Base-by-base conservation (phyloP, 37 sponge, comb jelly and placozoan genomes). In the Ephydatia muelleri region DNA sequence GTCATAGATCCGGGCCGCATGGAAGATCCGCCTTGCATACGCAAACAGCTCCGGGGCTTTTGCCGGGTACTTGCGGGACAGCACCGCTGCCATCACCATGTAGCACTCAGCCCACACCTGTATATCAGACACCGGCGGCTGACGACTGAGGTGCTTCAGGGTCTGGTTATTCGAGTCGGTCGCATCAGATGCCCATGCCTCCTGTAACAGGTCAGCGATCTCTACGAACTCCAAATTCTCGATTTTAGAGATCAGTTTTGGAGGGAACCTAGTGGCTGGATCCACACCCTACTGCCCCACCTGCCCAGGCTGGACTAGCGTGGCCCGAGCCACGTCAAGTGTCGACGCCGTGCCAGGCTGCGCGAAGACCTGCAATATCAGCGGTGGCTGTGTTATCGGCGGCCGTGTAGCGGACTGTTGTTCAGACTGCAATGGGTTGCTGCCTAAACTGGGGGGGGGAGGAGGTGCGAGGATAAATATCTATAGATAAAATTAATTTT, bases 71-170 rank as follows among this genome's bases (percentile, higher is more conserved):
- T 64, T 72, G 21, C 65, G 9, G 28, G 38, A 70, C 68, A 81
- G 73, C 26, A 80, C 67, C 4, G 75, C 73, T 16, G 68, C 81
- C 75, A 86, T 26, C 21, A 40, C 13, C 0, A 72, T 22, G 64
- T n/a, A 87, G 31, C 88, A 87, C 19, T 87, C 66, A 0, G 76
- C 57, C 88, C 82, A 87, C 25, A 67, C 6, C 1, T 66, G 49
- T 4, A 87, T 82, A 25, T 87, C 88, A 22, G 68, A 81, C 29
- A 87, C 69, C 5, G 77, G 82, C 0, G 2, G 40, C 3, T 39
- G 29, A 0, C 69, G 31, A 11, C 57, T 21, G n/a, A n/a, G n/a
- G 57, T 57, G 57, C 1, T 57, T 57, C 57, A 57, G 57, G n/a
- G n/a, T n/a, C n/a, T n/a, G n/a, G n/a, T n/a, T n/a, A 13, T 57